phyloP scores from a whole-genome alignment of 2,797 vertebrate genomes.

The Gallirallus australis region DNA sequence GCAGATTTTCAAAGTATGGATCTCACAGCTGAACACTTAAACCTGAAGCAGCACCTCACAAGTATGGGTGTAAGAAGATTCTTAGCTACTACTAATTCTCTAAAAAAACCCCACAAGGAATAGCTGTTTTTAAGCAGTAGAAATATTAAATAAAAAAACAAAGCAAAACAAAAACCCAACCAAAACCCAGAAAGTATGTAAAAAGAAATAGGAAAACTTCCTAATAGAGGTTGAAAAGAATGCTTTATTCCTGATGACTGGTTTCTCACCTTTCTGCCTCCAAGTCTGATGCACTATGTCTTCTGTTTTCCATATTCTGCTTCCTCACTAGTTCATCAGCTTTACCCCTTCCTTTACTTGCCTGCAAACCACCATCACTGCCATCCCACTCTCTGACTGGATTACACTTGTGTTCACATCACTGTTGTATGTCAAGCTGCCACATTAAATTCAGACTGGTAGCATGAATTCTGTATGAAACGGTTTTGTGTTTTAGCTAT shows the following conservation, averaged over 20 bases:
- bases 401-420: not conserved
- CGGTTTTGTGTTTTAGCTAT: not conserved
- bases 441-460: not conserved
- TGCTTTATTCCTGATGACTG: not conserved
- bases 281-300: not conserved
- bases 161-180: too few species aligned
- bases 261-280: not conserved
- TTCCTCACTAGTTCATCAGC: not conserved
- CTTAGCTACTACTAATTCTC: not conserved
- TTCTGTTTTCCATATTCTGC: not conserved
- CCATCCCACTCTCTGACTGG: not conserved
- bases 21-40: constrained; percentile 19
- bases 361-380: not conserved
- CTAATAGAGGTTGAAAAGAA: not conserved
- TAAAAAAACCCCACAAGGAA: not conserved
- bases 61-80: not conserved
- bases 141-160: not conserved
- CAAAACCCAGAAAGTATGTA: not conserved
- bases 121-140: not conserved
- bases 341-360: not conserved
- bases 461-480: not conserved
- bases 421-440: not conserved
- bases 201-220: not conserved
- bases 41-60: not conserved
- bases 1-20: constrained; percentile 15